These are phyloP conservation scores for Tachina fera DNA, from an alignment of 2,888 invertebrate species.

Conservation along the genomic window DNA sequence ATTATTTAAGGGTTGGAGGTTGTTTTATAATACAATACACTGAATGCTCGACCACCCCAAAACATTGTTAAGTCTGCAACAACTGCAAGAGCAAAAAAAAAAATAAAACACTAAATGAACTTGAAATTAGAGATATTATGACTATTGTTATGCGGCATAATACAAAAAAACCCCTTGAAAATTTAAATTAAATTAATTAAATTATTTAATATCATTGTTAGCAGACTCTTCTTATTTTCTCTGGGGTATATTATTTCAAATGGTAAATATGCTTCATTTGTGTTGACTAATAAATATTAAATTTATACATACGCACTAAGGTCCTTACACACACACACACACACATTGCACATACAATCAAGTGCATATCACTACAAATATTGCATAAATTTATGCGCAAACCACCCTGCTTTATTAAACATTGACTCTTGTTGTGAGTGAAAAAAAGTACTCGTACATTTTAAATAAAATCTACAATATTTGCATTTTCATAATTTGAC, in stretches of 20 bases:
- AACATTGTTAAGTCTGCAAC: constrained; percentile 5
- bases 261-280: constrained; percentile 69
- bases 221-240: constrained; percentile 68
- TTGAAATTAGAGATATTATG: constrained; percentile 60
- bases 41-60: constrained; percentile 23
- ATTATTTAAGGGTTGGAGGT: constrained; percentile 29
- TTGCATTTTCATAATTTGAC: constrained; percentile 70
- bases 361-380: constrained; percentile 10
- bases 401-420: constrained; percentile 52
- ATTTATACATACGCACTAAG: constrained; percentile 41
- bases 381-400: constrained; percentile 56
- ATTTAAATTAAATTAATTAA: constrained; percentile 70
- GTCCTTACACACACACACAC: constrained; percentile 25
- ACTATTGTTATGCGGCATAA: constrained; percentile 49
- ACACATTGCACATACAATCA: background rate
- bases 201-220: constrained; percentile 70
- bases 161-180: constrained; percentile 50
- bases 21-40: background rate
- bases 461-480: constrained; percentile 65
- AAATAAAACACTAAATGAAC: constrained; percentile 48
- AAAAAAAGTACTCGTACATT: constrained; percentile 13
- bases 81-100: constrained; percentile 14
- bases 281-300: constrained; percentile 70
- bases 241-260: constrained; percentile 70
- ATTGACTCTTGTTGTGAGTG: constrained; percentile 24